phyloP scores from a whole-genome alignment of 2,797 vertebrate species.

The Adelosebastes latens region DNA sequence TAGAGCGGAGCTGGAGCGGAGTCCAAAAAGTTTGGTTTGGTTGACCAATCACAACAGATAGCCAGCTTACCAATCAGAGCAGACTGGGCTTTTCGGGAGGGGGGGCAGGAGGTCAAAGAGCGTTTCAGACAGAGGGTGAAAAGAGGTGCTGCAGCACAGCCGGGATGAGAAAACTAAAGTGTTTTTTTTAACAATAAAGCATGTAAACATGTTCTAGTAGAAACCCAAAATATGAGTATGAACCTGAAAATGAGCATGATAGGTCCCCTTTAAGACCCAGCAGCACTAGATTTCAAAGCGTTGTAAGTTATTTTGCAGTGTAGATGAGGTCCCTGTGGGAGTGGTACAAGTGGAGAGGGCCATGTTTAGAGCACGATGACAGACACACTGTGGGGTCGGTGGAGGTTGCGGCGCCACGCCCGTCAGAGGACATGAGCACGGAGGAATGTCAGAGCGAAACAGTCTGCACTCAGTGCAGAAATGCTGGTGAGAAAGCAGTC shows the following conservation, averaged over 20 bases:
- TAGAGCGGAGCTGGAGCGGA: too few species aligned
- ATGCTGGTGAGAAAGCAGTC: conserved; percentile 15
- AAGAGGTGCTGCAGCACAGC: too few species aligned
- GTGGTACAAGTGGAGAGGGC: conserved; percentile 35
- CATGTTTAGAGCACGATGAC: conserved; percentile 60
- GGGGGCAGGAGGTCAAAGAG: too few species aligned
- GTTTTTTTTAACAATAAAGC: too few species aligned
- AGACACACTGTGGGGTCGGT: conserved; percentile 48
- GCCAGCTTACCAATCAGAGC: too few species aligned
- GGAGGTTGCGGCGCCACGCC: conserved; percentile 51
- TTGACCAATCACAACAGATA: too few species aligned
- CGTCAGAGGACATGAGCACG: conserved; percentile 42
- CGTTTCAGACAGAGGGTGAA: neutral
- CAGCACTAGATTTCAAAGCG: neutral
- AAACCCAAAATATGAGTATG: too few species aligned
- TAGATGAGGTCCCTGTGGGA: conserved; percentile 35
- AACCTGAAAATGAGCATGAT: too few species aligned
- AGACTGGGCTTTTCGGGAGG: too few species aligned
- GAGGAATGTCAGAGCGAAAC: conserved; percentile 53
- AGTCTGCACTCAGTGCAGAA: conserved; percentile 14
- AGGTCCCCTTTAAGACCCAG: neutral
- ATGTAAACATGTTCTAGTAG: too few species aligned
- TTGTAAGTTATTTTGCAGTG: neutral
- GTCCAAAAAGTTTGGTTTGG: too few species aligned
- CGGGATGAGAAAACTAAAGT: too few species aligned